Percentiles rank a stretch among this genome's conserved stretches.
Evolutionary conservation across 2,888 invertebrate species (phyloP).

Genomic region (Julus scanicus): DNA sequence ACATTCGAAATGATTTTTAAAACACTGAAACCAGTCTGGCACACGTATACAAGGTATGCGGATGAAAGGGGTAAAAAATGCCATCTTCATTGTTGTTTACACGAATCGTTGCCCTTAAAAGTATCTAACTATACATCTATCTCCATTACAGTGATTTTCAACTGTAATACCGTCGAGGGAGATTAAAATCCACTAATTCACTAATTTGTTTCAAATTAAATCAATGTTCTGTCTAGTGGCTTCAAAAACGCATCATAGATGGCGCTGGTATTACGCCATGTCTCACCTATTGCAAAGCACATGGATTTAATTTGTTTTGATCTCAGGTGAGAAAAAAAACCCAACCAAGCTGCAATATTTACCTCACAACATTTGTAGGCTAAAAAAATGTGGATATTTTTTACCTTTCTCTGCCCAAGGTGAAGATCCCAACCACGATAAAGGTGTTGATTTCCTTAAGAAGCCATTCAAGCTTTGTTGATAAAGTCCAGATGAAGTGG

Average conservation of each 20-base stretch:
- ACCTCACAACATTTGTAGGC: not conserved
- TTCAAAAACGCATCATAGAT: no score
- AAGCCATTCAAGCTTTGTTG: not conserved
- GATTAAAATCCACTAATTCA: no score
- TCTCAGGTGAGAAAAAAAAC: no score
- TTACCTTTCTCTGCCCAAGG: not conserved
- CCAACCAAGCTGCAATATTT: no score
- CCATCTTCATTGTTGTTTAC: not conserved
- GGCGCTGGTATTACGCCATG: no score
- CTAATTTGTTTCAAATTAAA: no score
- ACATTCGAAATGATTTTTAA: not conserved
- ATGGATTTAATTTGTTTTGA: no score
- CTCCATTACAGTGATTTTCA: not conserved
- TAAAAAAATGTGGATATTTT: not conserved
- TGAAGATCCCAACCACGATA: not conserved
- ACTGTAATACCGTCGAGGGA: not conserved
- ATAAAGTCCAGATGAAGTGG: not conserved
- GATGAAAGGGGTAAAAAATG: not conserved
- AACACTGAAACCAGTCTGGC: not conserved
- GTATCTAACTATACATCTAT: not conserved
- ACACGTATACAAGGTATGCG: not conserved
- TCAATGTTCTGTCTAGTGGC: no score
- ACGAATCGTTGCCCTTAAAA: not conserved
- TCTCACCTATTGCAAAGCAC: no score
- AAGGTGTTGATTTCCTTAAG: not conserved